A percentile compares a stretch with the other conserved stretches of the same genome.
Evolutionary conservation across 2,113 vertebrate genomes (phyloP).

Genomic region (Corythaixoides concolor): DNA sequence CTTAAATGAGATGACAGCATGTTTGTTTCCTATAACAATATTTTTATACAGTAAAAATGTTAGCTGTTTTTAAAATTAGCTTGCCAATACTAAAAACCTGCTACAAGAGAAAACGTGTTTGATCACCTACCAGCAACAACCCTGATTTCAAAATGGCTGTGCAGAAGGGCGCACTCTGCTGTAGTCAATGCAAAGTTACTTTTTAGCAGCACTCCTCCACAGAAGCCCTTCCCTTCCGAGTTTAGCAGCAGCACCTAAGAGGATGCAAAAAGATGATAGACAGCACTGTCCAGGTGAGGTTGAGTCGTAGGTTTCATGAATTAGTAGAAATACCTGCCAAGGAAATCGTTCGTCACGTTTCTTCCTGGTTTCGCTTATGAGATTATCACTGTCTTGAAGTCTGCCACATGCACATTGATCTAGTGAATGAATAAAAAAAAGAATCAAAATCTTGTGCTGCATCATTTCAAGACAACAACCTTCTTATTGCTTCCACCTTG

Average conservation of each 20-base stretch:
- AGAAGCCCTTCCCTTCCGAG: slow-evolving; percentile 69
- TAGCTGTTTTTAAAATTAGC: not conserved
- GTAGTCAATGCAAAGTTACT: slow-evolving; percentile 80
- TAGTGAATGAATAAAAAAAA: slow-evolving; percentile 1
- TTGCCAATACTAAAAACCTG: not conserved
- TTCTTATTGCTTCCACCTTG: not conserved
- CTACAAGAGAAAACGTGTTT: not conserved
- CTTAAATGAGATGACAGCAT: not conserved
- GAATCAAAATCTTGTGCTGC: not conserved
- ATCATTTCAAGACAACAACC: not conserved
- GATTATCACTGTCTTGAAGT: not conserved
- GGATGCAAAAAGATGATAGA: not conserved
- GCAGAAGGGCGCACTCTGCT: slow-evolving; percentile 75
- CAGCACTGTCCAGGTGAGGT: not conserved
- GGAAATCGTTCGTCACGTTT: slow-evolving; percentile 70
- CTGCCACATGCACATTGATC: slow-evolving; percentile 74
- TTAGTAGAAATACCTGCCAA: slow-evolving; percentile 84
- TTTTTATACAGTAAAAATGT: not conserved
- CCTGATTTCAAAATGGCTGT: slow-evolving; percentile 30
- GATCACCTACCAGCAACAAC: slow-evolving; percentile 71
- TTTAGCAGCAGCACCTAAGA: slow-evolving; percentile 79
- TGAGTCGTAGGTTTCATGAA: not conserved
- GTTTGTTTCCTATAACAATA: not conserved
- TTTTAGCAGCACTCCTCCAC: slow-evolving; percentile 82
- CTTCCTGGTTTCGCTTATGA: not conserved